Conservation (phyloP, 2,888 invertebrate genomes). For the Drosophila neoperkinsi region DNA sequence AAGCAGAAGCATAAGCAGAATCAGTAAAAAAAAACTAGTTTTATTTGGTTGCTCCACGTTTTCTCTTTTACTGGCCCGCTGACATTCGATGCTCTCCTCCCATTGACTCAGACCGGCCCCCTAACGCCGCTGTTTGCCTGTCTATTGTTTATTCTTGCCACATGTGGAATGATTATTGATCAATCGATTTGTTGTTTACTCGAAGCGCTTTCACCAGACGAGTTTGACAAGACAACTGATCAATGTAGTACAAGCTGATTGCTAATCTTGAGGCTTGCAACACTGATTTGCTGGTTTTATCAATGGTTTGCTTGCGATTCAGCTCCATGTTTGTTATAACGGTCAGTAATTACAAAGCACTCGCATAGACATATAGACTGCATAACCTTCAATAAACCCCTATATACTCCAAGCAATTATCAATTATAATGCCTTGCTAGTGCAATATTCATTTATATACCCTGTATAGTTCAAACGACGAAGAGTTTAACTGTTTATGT, state of each 20-base stretch:
- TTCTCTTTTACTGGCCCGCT: slow-evolving; percentile 44
- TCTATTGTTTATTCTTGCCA: slow-evolving; percentile 36
- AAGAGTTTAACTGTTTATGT: neutral
- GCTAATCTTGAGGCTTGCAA: slow-evolving; percentile 14
- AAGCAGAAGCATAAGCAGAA: neutral
- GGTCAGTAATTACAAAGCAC: slow-evolving; percentile 1
- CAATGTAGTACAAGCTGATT: slow-evolving; percentile 18
- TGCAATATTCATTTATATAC: slow-evolving; percentile 19
- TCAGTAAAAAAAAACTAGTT: slow-evolving; percentile 36
- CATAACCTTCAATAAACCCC: slow-evolving; percentile 26
- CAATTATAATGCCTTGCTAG: slow-evolving; percentile 18
- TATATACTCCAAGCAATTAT: slow-evolving; percentile 27
- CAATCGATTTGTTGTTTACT: slow-evolving; percentile 24
- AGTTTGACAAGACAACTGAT: slow-evolving; percentile 31
- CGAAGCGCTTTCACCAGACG: slow-evolving; percentile 37
- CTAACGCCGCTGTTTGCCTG: neutral
- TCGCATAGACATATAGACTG: slow-evolving; percentile 18
- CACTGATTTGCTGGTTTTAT: slow-evolving; percentile 25
- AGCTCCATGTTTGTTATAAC: neutral
- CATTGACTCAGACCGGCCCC: slow-evolving; percentile 20
- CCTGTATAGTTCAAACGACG: neutral
- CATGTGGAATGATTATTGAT: slow-evolving; percentile 41
- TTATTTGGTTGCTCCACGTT: slow-evolving; percentile 35
- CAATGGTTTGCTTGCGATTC: slow-evolving; percentile 16
- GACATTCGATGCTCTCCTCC: slow-evolving; percentile 5